phyloP scores from a whole-genome alignment of 2,888 invertebrate genomes.

The Drosophila mettleri region DNA sequence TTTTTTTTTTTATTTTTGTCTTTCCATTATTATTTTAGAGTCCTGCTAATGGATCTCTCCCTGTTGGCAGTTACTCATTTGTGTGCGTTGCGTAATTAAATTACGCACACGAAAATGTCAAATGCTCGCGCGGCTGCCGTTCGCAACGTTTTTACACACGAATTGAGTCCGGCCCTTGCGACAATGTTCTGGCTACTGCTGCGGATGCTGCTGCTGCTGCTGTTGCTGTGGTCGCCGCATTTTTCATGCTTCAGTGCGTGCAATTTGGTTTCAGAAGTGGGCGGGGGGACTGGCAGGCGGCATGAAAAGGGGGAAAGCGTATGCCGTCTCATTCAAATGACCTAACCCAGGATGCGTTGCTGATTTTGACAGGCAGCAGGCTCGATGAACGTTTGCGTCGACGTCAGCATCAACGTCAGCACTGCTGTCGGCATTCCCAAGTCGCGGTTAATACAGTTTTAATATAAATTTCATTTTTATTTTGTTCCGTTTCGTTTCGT shows the following conservation, averaged over 20 bases:
- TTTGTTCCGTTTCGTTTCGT: conserved; percentile 66
- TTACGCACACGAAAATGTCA: conserved; percentile 78
- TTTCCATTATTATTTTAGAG: conserved; percentile 2
- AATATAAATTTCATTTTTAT: conserved; percentile 68
- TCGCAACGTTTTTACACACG: conserved; percentile 75
- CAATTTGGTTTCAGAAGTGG: conserved; percentile 57
- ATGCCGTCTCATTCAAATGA: conserved; percentile 71
- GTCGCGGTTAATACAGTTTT: conserved; percentile 72
- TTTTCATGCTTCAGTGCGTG: conserved; percentile 78
- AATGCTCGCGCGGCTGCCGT: conserved; percentile 61
- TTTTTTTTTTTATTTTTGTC: background rate
- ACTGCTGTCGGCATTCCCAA: conserved; percentile 17
- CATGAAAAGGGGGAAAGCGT: conserved; percentile 27
- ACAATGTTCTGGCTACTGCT: conserved; percentile 24
- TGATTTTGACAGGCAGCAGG: conserved; percentile 68
- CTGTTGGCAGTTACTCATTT: conserved; percentile 11
- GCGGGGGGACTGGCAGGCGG: background rate
- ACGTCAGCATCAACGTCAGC: conserved; percentile 4
- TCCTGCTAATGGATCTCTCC: conserved; percentile 24
- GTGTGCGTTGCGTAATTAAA: conserved; percentile 64
- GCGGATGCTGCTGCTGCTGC: conserved; percentile 20
- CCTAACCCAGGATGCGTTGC: conserved; percentile 68
- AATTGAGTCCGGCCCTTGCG: conserved; percentile 66
- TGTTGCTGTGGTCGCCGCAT: conserved; percentile 69
- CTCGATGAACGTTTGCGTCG: background rate